Evolutionary conservation across 2,797 vertebrate species (phyloP).

Genomic region (Molossus molossus): DNA sequence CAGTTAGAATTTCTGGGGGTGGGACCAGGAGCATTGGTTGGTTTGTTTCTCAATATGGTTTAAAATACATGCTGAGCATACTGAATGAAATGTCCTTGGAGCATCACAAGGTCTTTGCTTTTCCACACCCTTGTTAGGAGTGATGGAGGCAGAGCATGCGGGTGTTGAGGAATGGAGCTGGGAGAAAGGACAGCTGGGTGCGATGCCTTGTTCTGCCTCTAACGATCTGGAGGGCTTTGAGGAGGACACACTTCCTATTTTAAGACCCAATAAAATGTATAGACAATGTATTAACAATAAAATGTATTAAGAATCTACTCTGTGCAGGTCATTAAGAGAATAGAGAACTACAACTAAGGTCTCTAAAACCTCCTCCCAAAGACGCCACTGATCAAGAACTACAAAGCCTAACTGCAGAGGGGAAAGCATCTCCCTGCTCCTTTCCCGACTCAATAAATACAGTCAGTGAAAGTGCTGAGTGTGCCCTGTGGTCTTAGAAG

Average conservation of each 20-base stretch:
- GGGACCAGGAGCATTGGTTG: neutral
- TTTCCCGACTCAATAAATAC: neutral
- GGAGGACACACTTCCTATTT: conserved; percentile 4
- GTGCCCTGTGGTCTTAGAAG: neutral
- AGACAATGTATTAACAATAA: neutral
- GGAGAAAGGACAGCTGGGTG: neutral
- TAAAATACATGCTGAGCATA: conserved; percentile 1
- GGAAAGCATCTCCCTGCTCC: neutral
- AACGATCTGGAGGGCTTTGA: neutral
- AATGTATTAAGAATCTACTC: neutral
- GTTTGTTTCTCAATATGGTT: neutral
- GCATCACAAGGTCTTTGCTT: neutral
- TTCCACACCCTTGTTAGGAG: neutral
- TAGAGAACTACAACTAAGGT: neutral
- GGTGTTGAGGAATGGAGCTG: neutral
- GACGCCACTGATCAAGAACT: conserved; percentile 20
- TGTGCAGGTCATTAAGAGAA: neutral
- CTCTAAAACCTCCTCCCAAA: conserved; percentile 23
- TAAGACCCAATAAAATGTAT: conserved; percentile 11
- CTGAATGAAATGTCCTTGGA: neutral
- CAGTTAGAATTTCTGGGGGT: conserved; percentile 53
- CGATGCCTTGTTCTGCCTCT: neutral
- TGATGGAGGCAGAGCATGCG: neutral
- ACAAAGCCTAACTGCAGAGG: neutral
- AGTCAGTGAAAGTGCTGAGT: neutral